Conservation (phyloP, 2,888 invertebrate genomes). For the Diplazon laetatorius region DNA sequence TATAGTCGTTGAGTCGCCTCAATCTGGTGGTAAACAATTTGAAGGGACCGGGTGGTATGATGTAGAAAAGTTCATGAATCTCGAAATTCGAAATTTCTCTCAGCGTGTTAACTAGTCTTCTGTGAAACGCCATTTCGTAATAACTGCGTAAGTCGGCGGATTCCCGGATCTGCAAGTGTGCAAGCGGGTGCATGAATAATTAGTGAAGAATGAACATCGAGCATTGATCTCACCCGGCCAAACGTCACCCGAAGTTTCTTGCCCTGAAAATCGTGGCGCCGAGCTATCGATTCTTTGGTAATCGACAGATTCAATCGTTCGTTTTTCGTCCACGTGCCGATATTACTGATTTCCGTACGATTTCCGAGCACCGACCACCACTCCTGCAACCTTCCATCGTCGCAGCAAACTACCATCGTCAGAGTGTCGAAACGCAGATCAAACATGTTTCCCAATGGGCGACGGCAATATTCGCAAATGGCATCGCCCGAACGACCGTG, state of each 20-base stretch:
- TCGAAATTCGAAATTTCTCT: too few relatives aligned
- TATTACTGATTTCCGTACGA: conserved; percentile 56
- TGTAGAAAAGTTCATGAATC: too few relatives aligned
- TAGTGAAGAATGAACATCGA: too few relatives aligned
- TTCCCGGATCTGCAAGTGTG: too few relatives aligned
- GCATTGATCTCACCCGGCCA: conserved; percentile 67
- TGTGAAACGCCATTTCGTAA: too few relatives aligned
- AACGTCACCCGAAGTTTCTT: conserved; percentile 66
- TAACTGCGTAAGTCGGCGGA: too few relatives aligned
- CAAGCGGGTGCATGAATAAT: too few relatives aligned
- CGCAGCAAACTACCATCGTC: conserved; percentile 72
- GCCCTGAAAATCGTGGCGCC: conserved; percentile 69
- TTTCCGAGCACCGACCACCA: conserved; percentile 72
- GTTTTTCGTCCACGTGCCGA: conserved; percentile 68
- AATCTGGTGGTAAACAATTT: too few relatives aligned
- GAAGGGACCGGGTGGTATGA: too few relatives aligned
- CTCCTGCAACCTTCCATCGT: conserved; percentile 66
- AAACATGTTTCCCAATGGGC: conserved; percentile 68
- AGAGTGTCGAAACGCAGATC: conserved; percentile 71
- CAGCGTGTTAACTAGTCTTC: too few relatives aligned
- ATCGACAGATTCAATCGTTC: conserved; percentile 39
- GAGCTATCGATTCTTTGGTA: conserved; percentile 64
- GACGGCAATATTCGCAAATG: conserved; percentile 61
- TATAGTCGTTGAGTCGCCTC: too few relatives aligned
- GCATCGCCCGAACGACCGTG: conserved; percentile 48